Percentiles rank a stretch among this genome's conserved stretches.
Conservation (phyloP, 2,888 invertebrate genomes). For the Epistrophella euchroma region DNA sequence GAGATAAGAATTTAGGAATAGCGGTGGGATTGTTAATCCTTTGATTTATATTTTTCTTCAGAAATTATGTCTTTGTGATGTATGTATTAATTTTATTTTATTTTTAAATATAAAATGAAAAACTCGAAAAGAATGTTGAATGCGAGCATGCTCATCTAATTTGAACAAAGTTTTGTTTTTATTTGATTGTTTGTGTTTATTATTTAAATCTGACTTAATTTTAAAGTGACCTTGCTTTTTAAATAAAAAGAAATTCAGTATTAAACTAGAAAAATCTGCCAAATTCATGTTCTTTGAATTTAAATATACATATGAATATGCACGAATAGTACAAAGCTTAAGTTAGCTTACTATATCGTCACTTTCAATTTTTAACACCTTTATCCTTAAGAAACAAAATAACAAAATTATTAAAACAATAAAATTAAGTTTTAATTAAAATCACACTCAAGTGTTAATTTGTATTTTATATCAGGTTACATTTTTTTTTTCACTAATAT, state of each 20-base stretch:
- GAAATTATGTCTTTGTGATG: neutral
- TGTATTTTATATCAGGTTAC: slow-evolving; percentile 69
- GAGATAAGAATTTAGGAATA: neutral
- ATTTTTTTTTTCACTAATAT: slow-evolving; percentile 28
- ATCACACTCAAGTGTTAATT: slow-evolving; percentile 53
- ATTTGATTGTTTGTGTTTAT: slow-evolving; percentile 1
- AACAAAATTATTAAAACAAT: neutral
- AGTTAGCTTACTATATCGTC: neutral
- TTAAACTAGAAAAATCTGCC: neutral
- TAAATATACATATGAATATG: neutral
- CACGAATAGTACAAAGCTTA: no score
- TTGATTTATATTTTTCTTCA: slow-evolving; percentile 9
- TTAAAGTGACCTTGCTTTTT: slow-evolving; percentile 2
- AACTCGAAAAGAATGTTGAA: neutral
- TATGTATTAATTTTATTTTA: neutral
- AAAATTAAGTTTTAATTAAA: slow-evolving; percentile 39
- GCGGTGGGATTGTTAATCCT: slow-evolving; percentile 7
- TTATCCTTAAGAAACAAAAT: neutral
- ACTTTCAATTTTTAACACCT: slow-evolving; percentile 54
- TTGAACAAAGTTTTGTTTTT: neutral
- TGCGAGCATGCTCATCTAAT: neutral
- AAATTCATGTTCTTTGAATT: neutral
- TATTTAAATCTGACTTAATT: no score
- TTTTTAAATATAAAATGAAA: neutral
- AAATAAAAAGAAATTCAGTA: neutral